Evolutionary conservation across 2,888 invertebrate species (phyloP).

Genomic region (Acrocyrtus sp.): DNA sequence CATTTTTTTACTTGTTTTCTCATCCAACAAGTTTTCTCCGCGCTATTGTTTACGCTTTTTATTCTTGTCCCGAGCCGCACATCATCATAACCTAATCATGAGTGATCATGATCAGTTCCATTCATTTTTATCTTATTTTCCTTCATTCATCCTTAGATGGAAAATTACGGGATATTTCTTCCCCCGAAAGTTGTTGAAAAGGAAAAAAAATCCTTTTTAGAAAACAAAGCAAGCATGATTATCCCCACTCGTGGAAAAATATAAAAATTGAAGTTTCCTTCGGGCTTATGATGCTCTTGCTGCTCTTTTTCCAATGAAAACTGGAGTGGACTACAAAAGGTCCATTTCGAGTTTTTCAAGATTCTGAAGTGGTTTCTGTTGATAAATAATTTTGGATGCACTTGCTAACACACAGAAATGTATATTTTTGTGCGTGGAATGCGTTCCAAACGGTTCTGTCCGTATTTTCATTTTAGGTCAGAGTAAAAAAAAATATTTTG

Average conservation of each 20-base stretch:
- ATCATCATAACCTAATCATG: constrained; percentile 12
- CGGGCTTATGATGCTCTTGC: constrained; percentile 4
- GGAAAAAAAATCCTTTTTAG: constrained; percentile 3
- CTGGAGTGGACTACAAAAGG: constrained; percentile 11
- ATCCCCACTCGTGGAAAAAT: too few species aligned
- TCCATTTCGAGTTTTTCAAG: not conserved
- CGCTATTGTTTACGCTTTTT: too few species aligned
- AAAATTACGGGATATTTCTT: not conserved
- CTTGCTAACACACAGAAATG: too few species aligned
- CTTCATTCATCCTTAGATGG: constrained; percentile 18
- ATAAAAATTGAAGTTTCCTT: too few species aligned
- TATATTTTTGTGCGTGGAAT: too few species aligned
- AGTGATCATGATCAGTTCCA: constrained; percentile 35
- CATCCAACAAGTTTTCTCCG: constrained; percentile 43
- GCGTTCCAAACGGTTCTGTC: too few species aligned
- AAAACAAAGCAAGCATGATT: too few species aligned
- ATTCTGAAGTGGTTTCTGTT: not conserved
- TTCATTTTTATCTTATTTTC: constrained; percentile 22
- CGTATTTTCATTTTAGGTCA: too few species aligned
- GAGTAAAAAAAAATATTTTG: too few species aligned
- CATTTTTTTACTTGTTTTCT: not conserved
- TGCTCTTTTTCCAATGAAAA: not conserved
- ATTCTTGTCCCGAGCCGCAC: constrained; percentile 5
- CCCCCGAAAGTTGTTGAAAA: not conserved
- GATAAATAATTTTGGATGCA: too few species aligned